phyloP scores from a whole-genome alignment of 2,113 vertebrate genomes.

The Tauraco erythrolophus region DNA sequence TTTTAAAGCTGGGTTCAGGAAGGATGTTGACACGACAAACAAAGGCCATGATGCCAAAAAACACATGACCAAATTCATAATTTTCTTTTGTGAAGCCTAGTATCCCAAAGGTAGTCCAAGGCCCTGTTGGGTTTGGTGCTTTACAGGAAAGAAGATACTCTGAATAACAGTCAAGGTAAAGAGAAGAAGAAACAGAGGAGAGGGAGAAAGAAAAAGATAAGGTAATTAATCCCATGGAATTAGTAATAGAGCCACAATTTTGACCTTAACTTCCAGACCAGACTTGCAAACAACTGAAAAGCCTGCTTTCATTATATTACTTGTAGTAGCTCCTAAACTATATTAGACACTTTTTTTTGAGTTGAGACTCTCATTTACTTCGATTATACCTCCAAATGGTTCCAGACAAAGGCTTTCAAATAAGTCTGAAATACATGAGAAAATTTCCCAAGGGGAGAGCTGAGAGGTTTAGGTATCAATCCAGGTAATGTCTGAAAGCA shows the following conservation, averaged over 20 bases:
- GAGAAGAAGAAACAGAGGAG: background rate
- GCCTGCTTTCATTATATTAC: background rate
- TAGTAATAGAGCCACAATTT: background rate
- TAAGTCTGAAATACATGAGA: background rate
- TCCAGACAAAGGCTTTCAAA: background rate
- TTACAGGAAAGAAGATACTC: background rate
- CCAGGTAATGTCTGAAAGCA: background rate
- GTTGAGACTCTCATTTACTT: background rate
- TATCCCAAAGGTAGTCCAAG: background rate
- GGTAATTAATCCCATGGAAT: background rate
- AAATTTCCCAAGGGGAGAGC: background rate
- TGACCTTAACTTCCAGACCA: background rate
- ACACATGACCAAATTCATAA: background rate
- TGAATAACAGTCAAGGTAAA: background rate
- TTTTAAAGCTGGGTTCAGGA: background rate
- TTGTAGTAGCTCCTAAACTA: background rate
- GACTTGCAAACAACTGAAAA: background rate
- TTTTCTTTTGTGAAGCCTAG: background rate
- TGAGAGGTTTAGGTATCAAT: background rate
- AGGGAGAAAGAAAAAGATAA: background rate
- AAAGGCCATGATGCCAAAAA: background rate
- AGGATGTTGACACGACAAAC: background rate
- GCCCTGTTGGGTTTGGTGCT: background rate
- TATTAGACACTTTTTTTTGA: background rate
- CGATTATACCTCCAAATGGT: background rate